These are phyloP conservation scores for Cyanocitta stelleri DNA, from an alignment of 2,113 vertebrate genomes.

Conservation along the genomic window DNA sequence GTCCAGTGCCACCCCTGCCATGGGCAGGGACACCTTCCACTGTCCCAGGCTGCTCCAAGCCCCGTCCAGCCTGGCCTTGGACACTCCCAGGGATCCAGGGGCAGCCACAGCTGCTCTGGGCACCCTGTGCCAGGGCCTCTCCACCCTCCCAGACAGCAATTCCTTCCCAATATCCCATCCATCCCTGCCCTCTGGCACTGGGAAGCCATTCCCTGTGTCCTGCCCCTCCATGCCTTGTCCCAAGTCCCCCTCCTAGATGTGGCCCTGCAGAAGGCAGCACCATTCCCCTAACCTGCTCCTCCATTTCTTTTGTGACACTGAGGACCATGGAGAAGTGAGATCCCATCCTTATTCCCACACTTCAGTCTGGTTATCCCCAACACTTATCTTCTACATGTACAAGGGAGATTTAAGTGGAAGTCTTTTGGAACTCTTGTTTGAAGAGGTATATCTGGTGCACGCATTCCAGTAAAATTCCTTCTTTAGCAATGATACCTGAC, in stretches of 20 bases:
- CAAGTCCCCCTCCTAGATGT: not conserved
- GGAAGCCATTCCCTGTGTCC: not conserved
- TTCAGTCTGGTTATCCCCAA: not conserved
- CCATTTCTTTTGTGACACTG: not conserved
- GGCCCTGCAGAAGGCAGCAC: not conserved
- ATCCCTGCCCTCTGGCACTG: accelerated
- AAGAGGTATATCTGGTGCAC: not conserved
- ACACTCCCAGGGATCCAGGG: not conserved
- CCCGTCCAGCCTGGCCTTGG: accelerated
- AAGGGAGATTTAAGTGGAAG: not conserved
- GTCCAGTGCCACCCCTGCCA: accelerated
- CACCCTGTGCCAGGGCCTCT: not conserved
- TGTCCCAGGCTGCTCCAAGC: accelerated
- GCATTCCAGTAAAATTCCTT: not conserved
- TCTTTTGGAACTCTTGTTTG: not conserved
- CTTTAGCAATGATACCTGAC: not conserved
- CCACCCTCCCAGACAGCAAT: accelerated
- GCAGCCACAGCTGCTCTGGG: not conserved
- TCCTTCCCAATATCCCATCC: not conserved
- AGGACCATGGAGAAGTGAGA: not conserved
- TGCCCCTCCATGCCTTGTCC: too few species aligned
- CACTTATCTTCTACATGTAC: not conserved
- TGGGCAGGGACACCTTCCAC: not conserved
- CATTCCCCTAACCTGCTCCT: not conserved
- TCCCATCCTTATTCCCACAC: not conserved